These are phyloP conservation scores for Eupsittula cactorum DNA, from an alignment of 2,113 vertebrate species.

Conservation along the genomic window DNA sequence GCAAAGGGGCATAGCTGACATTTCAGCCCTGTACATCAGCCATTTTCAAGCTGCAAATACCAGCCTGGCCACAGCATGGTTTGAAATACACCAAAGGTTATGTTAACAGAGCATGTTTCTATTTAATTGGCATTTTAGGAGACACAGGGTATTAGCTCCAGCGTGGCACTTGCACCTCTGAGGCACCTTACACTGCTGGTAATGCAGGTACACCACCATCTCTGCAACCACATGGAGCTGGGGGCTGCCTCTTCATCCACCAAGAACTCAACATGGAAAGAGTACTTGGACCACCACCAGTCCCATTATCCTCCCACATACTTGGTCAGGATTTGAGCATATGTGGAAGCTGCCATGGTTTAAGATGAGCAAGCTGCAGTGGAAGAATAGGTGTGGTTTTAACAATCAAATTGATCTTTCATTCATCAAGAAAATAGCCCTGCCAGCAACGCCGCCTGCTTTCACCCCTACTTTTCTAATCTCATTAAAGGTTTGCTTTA, in stretches of 20 bases:
- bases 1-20: neutral
- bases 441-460: neutral
- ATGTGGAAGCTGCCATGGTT: neutral
- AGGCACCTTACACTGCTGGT: rapidly evolving
- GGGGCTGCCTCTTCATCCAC: neutral
- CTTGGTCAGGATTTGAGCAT: neutral
- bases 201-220: rapidly evolving
- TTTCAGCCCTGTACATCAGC: neutral
- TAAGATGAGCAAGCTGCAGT: neutral
- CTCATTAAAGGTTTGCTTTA: neutral
- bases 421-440: neutral
- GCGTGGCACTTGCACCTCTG: neutral
- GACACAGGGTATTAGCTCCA: rapidly evolving
- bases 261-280: rapidly evolving
- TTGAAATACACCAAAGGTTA: neutral
- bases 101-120: neutral
- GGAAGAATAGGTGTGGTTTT: neutral
- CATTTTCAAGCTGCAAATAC: neutral
- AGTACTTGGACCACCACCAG: rapidly evolving
- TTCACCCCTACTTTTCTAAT: neutral
- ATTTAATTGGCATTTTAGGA: neutral
- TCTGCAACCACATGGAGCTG: rapidly evolving
- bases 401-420: rapidly evolving
- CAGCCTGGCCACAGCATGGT: neutral
- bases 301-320: rapidly evolving